phyloP scores from a whole-genome alignment of 1,140 invertebrate species.

The Drosophila bifasciata region DNA sequence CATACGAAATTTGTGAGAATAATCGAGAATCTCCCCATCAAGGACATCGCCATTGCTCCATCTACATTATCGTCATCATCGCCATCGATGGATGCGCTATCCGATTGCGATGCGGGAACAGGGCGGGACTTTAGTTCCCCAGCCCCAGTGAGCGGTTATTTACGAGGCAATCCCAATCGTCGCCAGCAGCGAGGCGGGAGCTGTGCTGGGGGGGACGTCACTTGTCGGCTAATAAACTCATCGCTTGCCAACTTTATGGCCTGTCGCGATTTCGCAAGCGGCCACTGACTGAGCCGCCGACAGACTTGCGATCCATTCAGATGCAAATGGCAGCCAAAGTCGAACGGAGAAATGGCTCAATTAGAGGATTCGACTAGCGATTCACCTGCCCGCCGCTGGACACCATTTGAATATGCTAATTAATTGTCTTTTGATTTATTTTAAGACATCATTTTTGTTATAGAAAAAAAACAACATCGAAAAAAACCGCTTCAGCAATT shows the following conservation, averaged over 20 bases:
- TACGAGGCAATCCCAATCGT: slow-evolving; percentile 41
- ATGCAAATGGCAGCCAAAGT: slow-evolving; percentile 46
- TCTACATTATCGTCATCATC: slow-evolving; percentile 32
- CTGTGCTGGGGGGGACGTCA: neutral
- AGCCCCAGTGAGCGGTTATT: slow-evolving; percentile 45
- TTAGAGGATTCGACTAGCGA: slow-evolving; percentile 30
- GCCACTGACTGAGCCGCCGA: slow-evolving; percentile 12
- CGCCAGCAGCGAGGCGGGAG: neutral
- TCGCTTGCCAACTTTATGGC: slow-evolving; percentile 56
- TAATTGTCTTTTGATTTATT: slow-evolving; percentile 26
- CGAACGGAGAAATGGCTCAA: slow-evolving; percentile 44
- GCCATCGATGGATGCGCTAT: slow-evolving; percentile 53
- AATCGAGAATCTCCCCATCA: slow-evolving; percentile 43
- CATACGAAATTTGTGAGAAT: slow-evolving; percentile 60
- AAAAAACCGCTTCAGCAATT: neutral
- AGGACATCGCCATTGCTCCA: slow-evolving; percentile 21
- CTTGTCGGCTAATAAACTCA: slow-evolving; percentile 70
- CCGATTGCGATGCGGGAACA: slow-evolving; percentile 35
- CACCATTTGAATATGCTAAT: slow-evolving; percentile 35
- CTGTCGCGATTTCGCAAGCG: slow-evolving; percentile 46
- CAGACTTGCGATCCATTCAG: slow-evolving; percentile 35
- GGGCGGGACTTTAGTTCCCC: slow-evolving; percentile 31
- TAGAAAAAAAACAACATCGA: slow-evolving; percentile 7
- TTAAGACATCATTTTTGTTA: neutral
- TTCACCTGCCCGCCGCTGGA: slow-evolving; percentile 34